Base-by-base conservation (phyloP, 2,888 invertebrate species). In the Acleris sparsana region DNA sequence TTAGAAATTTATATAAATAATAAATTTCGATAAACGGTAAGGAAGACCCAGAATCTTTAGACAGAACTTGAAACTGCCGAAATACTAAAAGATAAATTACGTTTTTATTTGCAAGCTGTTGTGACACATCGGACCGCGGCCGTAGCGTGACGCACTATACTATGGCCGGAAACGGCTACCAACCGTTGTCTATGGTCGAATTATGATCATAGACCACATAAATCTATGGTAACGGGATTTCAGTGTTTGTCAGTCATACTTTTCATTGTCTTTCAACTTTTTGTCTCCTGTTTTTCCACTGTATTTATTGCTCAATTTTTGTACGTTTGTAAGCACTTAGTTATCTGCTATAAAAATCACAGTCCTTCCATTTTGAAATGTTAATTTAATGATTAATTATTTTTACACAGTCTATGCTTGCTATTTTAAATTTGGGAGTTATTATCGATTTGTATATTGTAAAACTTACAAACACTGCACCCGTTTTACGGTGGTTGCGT, bases 51-150 rank as follows among this genome's bases (percentile, higher is more conserved):
- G 22, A 22, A 58, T 5, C 25, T 11, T 22, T 51, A 61, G 61
- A 56, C 61, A 66, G 66, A 62, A 66, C 57, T 61, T 62, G 16
- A 48, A 44, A 66, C 52, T 51, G 55, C 51, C n/a, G 17, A 33
- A 44, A 56, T 66, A 66, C 66, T 66, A 66, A 66, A 62, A 57
- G 52, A 53, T 25, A 48, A n/a, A 18, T 66, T 57, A 55, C 48
- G 33, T 62, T 84, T 85, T 86, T 82, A 81, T 86, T 89, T 87
- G 87, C 88, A 88, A 89, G 88, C 87, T 88, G 88, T 89, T 88
- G 80, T 87, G 80, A 79, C 79, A 80, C 78, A 79, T 71, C 75
- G 84, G 85, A 83, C 70, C 80, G 80, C 74, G 79, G 84, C 78
- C 82, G 80, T 85, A 84, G 78, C 78, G 76, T 82, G 82, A 87